phyloP scores from a whole-genome alignment of 2,888 invertebrate species.

The Dilophus febrilis region DNA sequence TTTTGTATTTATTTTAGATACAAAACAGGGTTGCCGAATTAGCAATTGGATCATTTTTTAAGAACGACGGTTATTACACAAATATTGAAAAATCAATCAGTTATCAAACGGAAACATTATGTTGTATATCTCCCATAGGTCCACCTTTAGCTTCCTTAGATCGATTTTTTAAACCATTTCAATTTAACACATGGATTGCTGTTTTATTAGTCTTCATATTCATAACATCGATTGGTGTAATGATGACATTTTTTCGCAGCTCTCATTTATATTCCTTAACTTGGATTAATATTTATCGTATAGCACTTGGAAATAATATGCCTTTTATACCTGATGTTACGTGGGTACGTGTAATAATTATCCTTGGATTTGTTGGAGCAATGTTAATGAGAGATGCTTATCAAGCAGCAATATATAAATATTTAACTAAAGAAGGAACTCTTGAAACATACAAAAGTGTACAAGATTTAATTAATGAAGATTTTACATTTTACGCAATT shows the following conservation, averaged over 20 bases:
- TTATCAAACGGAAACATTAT: too few species aligned
- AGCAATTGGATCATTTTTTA: neutral
- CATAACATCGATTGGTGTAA: too few species aligned
- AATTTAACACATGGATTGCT: neutral
- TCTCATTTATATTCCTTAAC: too few species aligned
- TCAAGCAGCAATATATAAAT: neutral
- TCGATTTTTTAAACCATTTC: neutral
- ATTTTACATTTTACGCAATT: neutral
- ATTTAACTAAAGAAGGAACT: neutral
- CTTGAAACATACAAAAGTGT: too few species aligned
- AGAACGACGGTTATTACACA: neutral
- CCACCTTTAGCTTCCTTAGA: neutral
- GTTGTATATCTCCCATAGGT: neutral
- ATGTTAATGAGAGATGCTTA: neutral
- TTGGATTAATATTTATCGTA: too few species aligned
- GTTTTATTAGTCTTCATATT: too few species aligned
- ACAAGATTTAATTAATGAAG: neutral
- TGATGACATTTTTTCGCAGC: too few species aligned
- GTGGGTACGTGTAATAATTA: too few species aligned
- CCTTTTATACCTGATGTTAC: too few species aligned
- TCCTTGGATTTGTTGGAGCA: too few species aligned
- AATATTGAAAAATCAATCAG: neutral
- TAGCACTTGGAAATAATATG: too few species aligned
- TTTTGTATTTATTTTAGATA: too few species aligned
- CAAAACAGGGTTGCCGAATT: neutral